Base-by-base conservation (phyloP, 2,113 vertebrate genomes). In the Actinemys pallida region DNA sequence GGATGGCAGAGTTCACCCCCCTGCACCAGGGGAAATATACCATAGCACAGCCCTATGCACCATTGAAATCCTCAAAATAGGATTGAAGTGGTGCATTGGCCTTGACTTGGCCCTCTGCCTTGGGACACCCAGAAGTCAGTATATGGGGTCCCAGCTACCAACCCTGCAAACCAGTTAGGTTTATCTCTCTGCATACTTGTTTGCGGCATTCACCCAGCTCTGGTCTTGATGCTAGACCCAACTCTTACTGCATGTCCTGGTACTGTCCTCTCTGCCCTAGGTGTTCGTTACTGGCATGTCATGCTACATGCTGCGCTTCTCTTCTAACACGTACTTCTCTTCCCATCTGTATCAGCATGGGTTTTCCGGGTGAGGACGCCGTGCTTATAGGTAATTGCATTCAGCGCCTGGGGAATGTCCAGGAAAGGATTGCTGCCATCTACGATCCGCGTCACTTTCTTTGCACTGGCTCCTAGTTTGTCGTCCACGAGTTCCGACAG, bases 401-500 rank as follows among this genome's bases (percentile, higher is more conserved):
- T 99, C 90, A 99, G 97, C 0, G 99, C 98, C 69, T 99, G 98
- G 2, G 99, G 99, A 90, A 99, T 98, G 97, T 99, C 99, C 88
- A 99, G 99, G 98, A 99, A 99, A 91, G 99, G 99, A 98, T 99
- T 99, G 98, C 98, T 99, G 91, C 99, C 98, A 75, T 99, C 99
- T 27, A 99, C 98, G 97, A 99, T 99, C 97, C 99, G 99, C 5
- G 99, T 98, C 98, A 99, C 98, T 89, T 99, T 99, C 98, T 99
- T 99, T 4, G 98, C 98, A 17, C 99, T 98, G 53, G 98, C 98
- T 96, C 99, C 99, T 25, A 99, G 99, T 93, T 99, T 99, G 98
- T 99, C 99, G 96, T 99, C 99, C 82, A 99, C 99, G 95, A 99
- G 98, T 98, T 99, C 99, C 0, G 99, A 99, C 94, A 99, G 98